A percentile compares a stretch with the other conserved stretches of the same genome.
Evolutionary conservation across 2,888 invertebrate species (phyloP).

Genomic region (Tribolium freemani): DNA sequence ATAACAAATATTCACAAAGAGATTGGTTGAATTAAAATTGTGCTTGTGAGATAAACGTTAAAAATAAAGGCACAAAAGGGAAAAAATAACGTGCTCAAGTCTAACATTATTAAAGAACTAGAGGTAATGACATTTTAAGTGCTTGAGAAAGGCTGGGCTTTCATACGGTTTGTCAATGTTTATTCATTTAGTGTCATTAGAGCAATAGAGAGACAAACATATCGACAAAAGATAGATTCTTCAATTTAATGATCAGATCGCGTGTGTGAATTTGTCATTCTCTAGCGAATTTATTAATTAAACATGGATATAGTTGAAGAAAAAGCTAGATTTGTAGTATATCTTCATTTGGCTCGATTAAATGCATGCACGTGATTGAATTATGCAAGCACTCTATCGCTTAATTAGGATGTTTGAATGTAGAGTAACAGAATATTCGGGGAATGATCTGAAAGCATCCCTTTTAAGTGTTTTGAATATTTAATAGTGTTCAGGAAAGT

Average conservation of each 20-base stretch:
- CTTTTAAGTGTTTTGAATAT: constrained; percentile 69
- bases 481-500: constrained; percentile 59
- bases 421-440: constrained; percentile 55
- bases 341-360: constrained; percentile 10
- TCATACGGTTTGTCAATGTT: neutral
- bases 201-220: too few species aligned
- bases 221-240: neutral
- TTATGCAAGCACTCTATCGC: constrained; percentile 43
- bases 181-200: neutral
- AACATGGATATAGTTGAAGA: neutral
- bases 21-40: neutral
- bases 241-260: neutral
- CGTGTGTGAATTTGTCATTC: neutral
- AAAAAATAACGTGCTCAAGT: neutral
- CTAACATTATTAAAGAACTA: neutral
- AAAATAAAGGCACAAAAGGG: neutral
- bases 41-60: neutral
- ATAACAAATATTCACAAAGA: neutral
- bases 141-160: neutral
- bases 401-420: constrained; percentile 52
- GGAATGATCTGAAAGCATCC: constrained; percentile 64
- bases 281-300: neutral
- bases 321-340: neutral
- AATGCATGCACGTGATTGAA: constrained; percentile 27
- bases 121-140: neutral